Evolutionary conservation across 1,140 invertebrate species (phyloP).

Genomic region (Cheumatopsyche charites): DNA sequence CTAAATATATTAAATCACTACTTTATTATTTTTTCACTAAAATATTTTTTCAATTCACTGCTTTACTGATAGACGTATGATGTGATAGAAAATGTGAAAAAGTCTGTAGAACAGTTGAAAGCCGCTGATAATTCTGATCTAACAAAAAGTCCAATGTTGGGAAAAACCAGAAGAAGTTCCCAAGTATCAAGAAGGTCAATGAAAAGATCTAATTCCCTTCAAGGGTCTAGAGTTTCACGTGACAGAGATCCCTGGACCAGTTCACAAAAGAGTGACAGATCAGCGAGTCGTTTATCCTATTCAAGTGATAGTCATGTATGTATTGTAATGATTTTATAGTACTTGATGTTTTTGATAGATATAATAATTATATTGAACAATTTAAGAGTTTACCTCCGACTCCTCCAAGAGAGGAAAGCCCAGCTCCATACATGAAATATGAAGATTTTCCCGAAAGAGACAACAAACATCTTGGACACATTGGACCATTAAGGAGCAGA

Average conservation of each 20-base stretch:
- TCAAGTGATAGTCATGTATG: slow-evolving; percentile 69
- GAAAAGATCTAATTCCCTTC: slow-evolving; percentile 60
- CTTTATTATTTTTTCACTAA: not conserved
- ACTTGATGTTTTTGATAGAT: not conserved
- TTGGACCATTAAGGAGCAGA: slow-evolving; percentile 46
- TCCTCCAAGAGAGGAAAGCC: slow-evolving; percentile 50
- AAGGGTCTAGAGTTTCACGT: slow-evolving; percentile 50
- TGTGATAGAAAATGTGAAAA: slow-evolving; percentile 49
- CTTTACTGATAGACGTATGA: slow-evolving; percentile 59
- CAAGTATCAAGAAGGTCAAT: slow-evolving; percentile 48
- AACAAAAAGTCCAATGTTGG: slow-evolving; percentile 38
- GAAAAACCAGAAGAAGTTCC: slow-evolving; percentile 43
- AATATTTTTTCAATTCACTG: slow-evolving; percentile 36
- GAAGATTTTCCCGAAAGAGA: slow-evolving; percentile 37
- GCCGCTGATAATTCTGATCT: slow-evolving; percentile 33
- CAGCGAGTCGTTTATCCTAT: slow-evolving; percentile 68
- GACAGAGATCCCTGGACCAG: slow-evolving; percentile 52
- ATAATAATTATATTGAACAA: not conserved
- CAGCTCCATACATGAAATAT: slow-evolving; percentile 42
- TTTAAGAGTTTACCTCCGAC: slow-evolving; percentile 51
- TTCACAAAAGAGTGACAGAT: slow-evolving; percentile 54
- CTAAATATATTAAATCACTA: not conserved
- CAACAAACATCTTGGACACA: slow-evolving; percentile 37
- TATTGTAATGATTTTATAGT: slow-evolving; percentile 28
- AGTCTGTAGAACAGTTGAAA: slow-evolving; percentile 35